Conservation (phyloP, 2,888 invertebrate species). For the Stegana nigrithorax region DNA sequence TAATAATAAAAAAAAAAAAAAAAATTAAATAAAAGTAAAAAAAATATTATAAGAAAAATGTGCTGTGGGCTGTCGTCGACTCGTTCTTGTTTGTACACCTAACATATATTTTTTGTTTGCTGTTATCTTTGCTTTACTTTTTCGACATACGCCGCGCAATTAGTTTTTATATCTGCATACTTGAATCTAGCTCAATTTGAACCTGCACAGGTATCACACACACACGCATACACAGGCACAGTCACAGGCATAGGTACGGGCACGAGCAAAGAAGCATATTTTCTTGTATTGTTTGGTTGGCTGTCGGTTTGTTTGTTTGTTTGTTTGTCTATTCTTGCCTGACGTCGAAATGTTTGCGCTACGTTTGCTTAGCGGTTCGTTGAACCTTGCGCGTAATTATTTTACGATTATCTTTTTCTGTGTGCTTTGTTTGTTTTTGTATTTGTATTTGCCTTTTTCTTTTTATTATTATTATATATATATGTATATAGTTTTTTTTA, state of each 20-base stretch:
- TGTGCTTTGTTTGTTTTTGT: not conserved
- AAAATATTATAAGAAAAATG: not conserved
- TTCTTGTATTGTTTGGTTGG: not conserved
- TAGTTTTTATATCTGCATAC: not conserved
- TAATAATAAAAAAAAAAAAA: too few relatives aligned
- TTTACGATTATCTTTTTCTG: slow-evolving; percentile 9
- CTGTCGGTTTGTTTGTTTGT: not conserved
- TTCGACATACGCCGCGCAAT: not conserved
- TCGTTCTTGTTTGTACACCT: not conserved
- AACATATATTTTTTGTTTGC: not conserved
- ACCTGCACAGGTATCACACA: too few relatives aligned
- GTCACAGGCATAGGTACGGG: too few relatives aligned
- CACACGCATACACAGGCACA: too few relatives aligned
- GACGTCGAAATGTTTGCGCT: not conserved
- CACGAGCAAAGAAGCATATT: too few relatives aligned
- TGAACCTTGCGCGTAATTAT: slow-evolving; percentile 6
- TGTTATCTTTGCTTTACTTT: not conserved
- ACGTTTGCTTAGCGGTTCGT: not conserved
- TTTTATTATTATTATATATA: not conserved
- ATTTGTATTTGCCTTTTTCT: not conserved
- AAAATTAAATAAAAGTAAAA: too few relatives aligned
- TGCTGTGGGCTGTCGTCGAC: slow-evolving; percentile 5
- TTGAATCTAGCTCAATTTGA: not conserved
- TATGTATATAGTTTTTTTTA: not conserved
- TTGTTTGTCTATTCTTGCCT: not conserved